Percentiles rank a stretch among this genome's conserved stretches.
Evolutionary conservation across 2,113 vertebrate genomes (phyloP).

Genomic region (Myiopsitta monachus): DNA sequence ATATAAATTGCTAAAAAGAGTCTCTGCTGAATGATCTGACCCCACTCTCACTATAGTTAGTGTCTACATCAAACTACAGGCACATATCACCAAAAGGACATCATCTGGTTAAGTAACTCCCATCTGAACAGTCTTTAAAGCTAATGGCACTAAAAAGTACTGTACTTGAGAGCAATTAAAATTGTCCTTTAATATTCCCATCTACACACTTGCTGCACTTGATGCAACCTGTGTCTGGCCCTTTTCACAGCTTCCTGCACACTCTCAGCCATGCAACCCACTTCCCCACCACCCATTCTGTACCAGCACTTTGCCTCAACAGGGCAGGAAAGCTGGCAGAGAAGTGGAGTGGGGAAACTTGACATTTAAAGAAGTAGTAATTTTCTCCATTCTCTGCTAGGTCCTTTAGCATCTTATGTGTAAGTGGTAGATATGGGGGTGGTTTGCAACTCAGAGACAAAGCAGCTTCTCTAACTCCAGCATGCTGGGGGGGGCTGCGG

Average conservation of each 20-base stretch:
- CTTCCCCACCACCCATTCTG: neutral
- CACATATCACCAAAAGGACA: neutral
- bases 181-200: neutral
- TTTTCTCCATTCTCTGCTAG: neutral
- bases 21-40: neutral
- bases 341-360: neutral
- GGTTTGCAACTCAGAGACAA: neutral
- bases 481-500: neutral
- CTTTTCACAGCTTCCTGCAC: neutral
- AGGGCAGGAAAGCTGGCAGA: neutral
- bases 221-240: neutral
- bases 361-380: fast-evolving
- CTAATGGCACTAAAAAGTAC: neutral
- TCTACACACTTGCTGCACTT: neutral
- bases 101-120: neutral
- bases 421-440: neutral
- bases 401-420: neutral
- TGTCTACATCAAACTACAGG: neutral
- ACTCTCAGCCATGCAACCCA: neutral
- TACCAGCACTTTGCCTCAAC: neutral
- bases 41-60: neutral
- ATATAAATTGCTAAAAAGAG: neutral
- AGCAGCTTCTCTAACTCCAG: neutral
- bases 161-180: neutral
- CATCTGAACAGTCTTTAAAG: neutral